Conservation (phyloP, 1,140 invertebrate species). For the Sycophila sp. region DNA sequence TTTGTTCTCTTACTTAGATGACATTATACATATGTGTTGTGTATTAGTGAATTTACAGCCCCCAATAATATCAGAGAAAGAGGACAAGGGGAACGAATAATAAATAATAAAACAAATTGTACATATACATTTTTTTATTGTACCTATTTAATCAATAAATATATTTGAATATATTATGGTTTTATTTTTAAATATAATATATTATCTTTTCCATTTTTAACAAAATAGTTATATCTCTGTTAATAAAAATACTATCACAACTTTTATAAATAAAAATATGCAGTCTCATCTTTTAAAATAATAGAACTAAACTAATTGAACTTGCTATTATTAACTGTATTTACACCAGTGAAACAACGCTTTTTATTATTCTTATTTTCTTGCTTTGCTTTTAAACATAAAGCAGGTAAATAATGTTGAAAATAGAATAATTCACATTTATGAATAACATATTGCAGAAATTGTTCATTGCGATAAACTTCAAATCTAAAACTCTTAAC, state of each 20-base stretch:
- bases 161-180: not conserved
- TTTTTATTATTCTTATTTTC: not conserved
- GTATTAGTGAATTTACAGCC: conserved; percentile 37
- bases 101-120: too few species aligned
- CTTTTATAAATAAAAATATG: not conserved
- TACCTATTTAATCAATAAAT: too few species aligned
- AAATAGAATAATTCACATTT: conserved; percentile 45
- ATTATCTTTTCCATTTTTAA: not conserved
- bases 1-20: conserved; percentile 30
- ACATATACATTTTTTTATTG: too few species aligned
- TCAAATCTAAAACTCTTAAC: conserved; percentile 38
- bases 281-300: too few species aligned
- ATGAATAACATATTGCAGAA: conserved; percentile 38
- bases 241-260: not conserved
- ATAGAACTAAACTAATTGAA: not conserved
- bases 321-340: not conserved
- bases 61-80: conserved; percentile 5
- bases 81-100: not conserved
- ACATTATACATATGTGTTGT: conserved; percentile 36
- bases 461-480: conserved; percentile 42
- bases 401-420: conserved; percentile 33
- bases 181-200: not conserved
- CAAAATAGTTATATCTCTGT: not conserved
- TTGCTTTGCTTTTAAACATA: not conserved
- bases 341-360: not conserved